Percentiles rank a stretch among this genome's conserved stretches.
Evolutionary conservation across 2,797 vertebrate species (phyloP).

Genomic region (Otus scops): DNA sequence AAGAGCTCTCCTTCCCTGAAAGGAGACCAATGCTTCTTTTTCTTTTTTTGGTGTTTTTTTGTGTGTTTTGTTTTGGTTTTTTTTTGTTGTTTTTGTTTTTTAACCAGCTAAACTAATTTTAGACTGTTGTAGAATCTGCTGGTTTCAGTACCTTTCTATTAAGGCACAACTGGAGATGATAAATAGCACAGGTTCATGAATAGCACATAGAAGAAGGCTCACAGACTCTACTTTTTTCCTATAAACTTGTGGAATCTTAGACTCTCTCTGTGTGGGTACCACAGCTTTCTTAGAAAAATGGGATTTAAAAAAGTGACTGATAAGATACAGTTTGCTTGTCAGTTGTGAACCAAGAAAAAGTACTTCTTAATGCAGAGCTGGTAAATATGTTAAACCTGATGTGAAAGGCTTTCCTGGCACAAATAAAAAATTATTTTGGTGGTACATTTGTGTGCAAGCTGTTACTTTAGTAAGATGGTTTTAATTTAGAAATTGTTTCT

Average conservation of each 20-base stretch:
- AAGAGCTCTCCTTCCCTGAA: neutral
- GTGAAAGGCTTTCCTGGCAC: neutral
- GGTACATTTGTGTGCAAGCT: conserved; percentile 4
- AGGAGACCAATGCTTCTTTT: neutral
- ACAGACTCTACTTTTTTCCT: neutral
- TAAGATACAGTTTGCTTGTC: neutral
- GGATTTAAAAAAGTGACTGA: neutral
- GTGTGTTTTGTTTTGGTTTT: neutral
- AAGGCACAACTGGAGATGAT: neutral
- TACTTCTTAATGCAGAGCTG: neutral
- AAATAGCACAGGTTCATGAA: neutral
- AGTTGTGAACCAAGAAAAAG: neutral
- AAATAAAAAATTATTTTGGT: neutral
- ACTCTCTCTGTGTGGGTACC: neutral
- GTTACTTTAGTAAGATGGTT: neutral
- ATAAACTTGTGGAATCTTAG: neutral
- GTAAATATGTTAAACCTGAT: neutral
- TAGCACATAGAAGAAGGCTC: neutral
- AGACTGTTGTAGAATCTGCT: neutral
- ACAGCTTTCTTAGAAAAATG: neutral
- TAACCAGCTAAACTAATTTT: neutral
- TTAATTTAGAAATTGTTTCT: conserved; percentile 34
- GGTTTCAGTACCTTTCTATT: neutral
- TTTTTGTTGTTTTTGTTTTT: neutral
- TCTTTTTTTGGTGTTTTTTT: neutral